These are phyloP conservation scores for Drosophila fungiperda DNA, from an alignment of 2,888 invertebrate species.

Conservation along the genomic window DNA sequence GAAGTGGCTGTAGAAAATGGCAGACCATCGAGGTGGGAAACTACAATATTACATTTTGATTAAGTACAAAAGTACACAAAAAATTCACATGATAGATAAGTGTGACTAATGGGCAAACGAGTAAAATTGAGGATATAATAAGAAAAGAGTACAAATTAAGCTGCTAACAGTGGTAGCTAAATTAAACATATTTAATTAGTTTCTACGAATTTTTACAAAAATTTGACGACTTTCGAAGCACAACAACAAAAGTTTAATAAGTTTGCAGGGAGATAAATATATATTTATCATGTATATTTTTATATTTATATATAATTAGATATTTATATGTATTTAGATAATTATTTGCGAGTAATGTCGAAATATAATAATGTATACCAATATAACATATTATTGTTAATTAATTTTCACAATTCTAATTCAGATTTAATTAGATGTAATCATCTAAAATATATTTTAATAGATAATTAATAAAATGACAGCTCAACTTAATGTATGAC, in stretches of 20 bases:
- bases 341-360: no score
- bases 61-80: slow-evolving; percentile 35
- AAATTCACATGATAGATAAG: slow-evolving; percentile 43
- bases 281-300: no score
- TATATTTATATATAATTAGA: background rate
- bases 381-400: background rate
- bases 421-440: background rate
- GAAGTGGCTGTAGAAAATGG: slow-evolving; percentile 33
- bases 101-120: slow-evolving; percentile 25
- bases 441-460: background rate
- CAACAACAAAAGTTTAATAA: background rate
- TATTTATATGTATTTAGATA: no score
- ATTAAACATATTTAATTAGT: background rate
- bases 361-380: background rate
- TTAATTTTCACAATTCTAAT: background rate
- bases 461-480: slow-evolving; percentile 1
- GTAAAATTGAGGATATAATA: slow-evolving; percentile 2
- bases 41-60: slow-evolving; percentile 55
- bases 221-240: background rate
- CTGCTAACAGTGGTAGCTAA: background rate
- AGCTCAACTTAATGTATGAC: slow-evolving; percentile 21
- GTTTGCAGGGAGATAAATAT: background rate
- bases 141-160: background rate
- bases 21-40: slow-evolving; percentile 40
- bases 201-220: background rate